These are phyloP conservation scores for Pluvialis apricaria DNA, from an alignment of 2,113 vertebrate genomes.

Conservation along the genomic window DNA sequence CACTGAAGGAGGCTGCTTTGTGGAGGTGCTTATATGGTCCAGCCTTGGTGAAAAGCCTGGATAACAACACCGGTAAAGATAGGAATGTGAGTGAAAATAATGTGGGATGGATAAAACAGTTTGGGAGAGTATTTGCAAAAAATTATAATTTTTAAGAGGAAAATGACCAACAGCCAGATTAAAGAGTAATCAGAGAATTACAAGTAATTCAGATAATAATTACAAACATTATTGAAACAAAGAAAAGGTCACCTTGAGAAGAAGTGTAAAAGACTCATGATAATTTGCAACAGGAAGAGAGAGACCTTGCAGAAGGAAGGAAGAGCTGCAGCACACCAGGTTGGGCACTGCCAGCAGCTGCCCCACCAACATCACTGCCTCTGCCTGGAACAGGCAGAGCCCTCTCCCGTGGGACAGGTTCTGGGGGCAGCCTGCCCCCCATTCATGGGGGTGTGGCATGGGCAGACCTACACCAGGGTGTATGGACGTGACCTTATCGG, in stretches of 20 bases:
- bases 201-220: not conserved
- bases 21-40: not conserved
- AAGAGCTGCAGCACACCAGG: not conserved
- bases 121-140: not conserved
- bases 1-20: not conserved
- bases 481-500: not conserved
- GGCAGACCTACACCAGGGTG: rapidly evolving
- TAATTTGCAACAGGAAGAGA: not conserved
- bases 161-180: not conserved
- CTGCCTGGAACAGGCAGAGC: not conserved
- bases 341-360: not conserved
- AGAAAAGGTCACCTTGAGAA: not conserved
- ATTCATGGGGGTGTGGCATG: rapidly evolving
- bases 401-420: rapidly evolving
- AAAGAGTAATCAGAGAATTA: not conserved
- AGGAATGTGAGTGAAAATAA: not conserved
- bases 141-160: not conserved
- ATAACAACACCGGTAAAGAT: not conserved
- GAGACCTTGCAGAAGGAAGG: not conserved
- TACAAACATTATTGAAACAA: not conserved
- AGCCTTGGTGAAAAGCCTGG: rapidly evolving
- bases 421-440: rapidly evolving
- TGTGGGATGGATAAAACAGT: not conserved
- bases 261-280: not conserved
- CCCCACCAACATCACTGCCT: no score